These are phyloP conservation scores for Taxidea taxus DNA, from an alignment of 2,113 vertebrate genomes.

Conservation along the genomic window DNA sequence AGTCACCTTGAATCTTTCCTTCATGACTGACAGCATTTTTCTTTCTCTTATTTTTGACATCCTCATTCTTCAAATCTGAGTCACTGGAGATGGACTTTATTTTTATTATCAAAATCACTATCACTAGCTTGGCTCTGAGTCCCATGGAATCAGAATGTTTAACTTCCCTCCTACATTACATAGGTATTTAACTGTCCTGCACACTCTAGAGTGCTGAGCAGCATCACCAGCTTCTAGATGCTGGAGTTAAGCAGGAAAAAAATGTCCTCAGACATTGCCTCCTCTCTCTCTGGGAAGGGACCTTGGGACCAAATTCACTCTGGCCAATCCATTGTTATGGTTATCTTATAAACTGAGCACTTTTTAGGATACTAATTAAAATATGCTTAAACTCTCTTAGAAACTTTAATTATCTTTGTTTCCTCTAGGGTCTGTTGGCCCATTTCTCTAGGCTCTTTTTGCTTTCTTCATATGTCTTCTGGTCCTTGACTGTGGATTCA, in stretches of 20 bases:
- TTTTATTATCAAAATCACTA: neutral
- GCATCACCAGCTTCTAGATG: fast-evolving
- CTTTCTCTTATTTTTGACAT: neutral
- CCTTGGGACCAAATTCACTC: neutral
- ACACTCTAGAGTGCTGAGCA: fast-evolving
- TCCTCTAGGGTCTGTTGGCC: neutral
- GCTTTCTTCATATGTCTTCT: neutral
- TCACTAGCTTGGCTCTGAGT: neutral
- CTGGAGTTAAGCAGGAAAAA: fast-evolving
- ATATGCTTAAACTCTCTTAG: neutral
- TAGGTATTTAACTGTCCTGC: fast-evolving
- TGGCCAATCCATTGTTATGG: neutral
- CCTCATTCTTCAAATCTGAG: neutral
- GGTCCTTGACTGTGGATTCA: neutral
- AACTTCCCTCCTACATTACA: neutral
- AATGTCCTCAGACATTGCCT: neutral
- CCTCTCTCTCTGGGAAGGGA: fast-evolving
- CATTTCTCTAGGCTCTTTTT: neutral
- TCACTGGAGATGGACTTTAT: neutral
- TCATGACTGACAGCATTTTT: neutral
- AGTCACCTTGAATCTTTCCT: neutral
- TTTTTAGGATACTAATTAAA: neutral
- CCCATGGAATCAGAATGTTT: neutral
- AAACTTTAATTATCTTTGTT: neutral
- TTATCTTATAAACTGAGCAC: neutral